These are phyloP conservation scores for Amphiduros pacificus DNA, from an alignment of 2,888 invertebrate genomes.

Conservation along the genomic window DNA sequence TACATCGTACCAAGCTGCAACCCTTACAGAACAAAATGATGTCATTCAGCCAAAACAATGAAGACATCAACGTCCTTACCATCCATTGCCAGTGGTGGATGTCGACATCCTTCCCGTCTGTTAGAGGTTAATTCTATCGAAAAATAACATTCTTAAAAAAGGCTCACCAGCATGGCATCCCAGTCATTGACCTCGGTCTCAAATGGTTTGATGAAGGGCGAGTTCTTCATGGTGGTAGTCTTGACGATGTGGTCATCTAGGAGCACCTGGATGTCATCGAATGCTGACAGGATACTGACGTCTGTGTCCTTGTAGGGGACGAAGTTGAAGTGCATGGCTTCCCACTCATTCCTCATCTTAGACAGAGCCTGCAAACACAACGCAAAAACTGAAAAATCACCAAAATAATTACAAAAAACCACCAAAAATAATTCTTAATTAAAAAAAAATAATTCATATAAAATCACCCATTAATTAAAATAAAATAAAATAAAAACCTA, in stretches of 20 bases:
- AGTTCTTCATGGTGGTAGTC: conserved; percentile 59
- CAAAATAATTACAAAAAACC: background rate
- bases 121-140: background rate
- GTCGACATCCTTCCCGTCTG: no score
- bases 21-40: no score
- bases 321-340: conserved; percentile 51
- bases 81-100: no score
- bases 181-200: conserved; percentile 54
- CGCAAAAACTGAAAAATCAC: background rate
- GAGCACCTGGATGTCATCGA: conserved; percentile 57
- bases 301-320: conserved; percentile 54
- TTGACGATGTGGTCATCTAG: conserved; percentile 59
- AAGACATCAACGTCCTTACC: no score
- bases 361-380: conserved; percentile 48
- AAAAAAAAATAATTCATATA: background rate
- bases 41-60: no score
- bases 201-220: conserved; percentile 58
- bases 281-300: conserved; percentile 50
- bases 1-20: no score
- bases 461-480: background rate
- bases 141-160: background rate
- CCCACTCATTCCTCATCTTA: conserved; percentile 58
- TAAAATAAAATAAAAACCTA: background rate
- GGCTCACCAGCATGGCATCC: conserved; percentile 52
- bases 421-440: no score